Conservation (phyloP, 2,888 invertebrate genomes). For the Myopa testacea region DNA sequence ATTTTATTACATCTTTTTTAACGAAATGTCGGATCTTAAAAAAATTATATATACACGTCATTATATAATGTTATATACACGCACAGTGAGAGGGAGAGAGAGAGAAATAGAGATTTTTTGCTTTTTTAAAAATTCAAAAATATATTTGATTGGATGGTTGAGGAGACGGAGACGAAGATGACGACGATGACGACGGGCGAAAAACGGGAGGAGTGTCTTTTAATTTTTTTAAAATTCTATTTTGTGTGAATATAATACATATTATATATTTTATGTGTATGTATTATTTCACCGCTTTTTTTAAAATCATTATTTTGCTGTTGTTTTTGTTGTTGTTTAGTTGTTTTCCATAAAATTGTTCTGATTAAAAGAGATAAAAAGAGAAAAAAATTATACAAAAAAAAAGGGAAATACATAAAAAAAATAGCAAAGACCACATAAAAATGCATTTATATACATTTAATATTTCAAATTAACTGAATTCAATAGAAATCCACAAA, state of each 20-base stretch:
- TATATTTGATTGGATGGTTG: constrained; percentile 15
- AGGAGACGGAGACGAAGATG: constrained; percentile 13
- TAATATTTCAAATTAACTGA: constrained; percentile 2
- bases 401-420: constrained; percentile 14
- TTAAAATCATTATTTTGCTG: not conserved
- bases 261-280: not conserved
- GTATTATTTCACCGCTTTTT: not conserved
- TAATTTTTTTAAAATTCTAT: not conserved
- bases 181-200: constrained; percentile 20
- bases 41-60: constrained; percentile 69
- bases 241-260: no score
- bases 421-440: constrained; percentile 12
- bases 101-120: not conserved
- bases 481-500: no score
- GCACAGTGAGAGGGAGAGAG: not conserved
- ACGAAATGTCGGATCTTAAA: constrained; percentile 48
- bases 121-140: constrained; percentile 5
- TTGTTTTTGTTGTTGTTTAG: constrained; percentile 1
- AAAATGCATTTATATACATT: constrained; percentile 38
- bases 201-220: not conserved
- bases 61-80: constrained; percentile 32
- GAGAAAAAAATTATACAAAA: not conserved
- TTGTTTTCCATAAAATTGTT: not conserved
- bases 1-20: no score
- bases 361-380: constrained; percentile 15